Evolutionary conservation across 2,888 invertebrate species (phyloP).

Genomic region (Byasa hedistus): DNA sequence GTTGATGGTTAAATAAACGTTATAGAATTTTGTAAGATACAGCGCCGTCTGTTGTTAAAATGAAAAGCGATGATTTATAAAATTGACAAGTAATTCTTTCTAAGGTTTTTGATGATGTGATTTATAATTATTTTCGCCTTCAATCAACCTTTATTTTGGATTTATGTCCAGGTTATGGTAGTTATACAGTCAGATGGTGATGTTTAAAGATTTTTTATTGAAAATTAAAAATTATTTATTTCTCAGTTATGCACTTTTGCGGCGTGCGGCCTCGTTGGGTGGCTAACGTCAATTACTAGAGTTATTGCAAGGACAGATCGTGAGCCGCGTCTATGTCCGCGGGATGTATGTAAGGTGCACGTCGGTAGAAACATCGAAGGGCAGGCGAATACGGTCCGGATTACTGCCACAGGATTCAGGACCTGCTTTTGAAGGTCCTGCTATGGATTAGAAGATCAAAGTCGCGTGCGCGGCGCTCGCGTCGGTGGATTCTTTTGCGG

Average conservation of each 20-base stretch:
- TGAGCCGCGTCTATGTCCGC: conserved; percentile 53
- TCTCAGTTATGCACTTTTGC: conserved; percentile 27
- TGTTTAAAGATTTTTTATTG: not conserved
- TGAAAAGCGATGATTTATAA: too few relatives aligned
- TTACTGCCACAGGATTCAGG: conserved; percentile 15
- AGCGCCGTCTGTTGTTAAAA: too few relatives aligned
- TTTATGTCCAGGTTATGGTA: too few relatives aligned
- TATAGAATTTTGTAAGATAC: too few relatives aligned
- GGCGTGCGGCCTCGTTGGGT: conserved; percentile 52
- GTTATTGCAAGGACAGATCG: conserved; percentile 74
- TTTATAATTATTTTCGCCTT: too few relatives aligned
- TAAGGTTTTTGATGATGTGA: too few relatives aligned
- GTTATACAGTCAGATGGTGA: not conserved
- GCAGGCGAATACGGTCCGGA: conserved; percentile 9
- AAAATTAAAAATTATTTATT: conserved; percentile 31
- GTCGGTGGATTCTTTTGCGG: conserved; percentile 11
- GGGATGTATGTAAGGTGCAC: conserved; percentile 57
- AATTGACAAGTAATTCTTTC: too few relatives aligned
- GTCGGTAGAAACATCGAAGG: conserved; percentile 34
- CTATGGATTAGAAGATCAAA: conserved; percentile 9
- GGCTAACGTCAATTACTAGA: conserved; percentile 73
- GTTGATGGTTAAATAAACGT: too few relatives aligned
- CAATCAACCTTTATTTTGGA: too few relatives aligned
- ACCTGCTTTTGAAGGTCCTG: not conserved
- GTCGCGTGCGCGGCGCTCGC: conserved; percentile 4